These are phyloP conservation scores for Willowsia nigromaculata DNA, from an alignment of 2,888 invertebrate species.

Conservation along the genomic window DNA sequence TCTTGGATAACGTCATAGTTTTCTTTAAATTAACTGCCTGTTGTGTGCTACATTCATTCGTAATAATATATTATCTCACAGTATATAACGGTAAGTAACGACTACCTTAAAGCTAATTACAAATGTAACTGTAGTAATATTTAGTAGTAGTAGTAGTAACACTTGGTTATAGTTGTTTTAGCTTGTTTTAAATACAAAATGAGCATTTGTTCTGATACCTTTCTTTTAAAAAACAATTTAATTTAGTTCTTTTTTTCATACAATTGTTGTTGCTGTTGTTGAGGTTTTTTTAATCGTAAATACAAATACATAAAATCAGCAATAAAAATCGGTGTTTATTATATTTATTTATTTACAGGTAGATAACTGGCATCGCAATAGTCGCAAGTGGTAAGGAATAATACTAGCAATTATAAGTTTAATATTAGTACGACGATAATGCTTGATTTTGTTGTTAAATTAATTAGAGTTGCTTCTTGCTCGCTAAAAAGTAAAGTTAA, in stretches of 20 bases:
- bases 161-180: slow-evolving; percentile 28
- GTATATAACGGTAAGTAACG: background rate
- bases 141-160: slow-evolving; percentile 34
- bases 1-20: background rate
- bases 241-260: background rate
- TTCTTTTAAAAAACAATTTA: background rate
- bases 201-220: slow-evolving; percentile 70
- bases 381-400: background rate
- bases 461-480: background rate
- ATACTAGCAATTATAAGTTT: background rate
- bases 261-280: background rate
- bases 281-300: background rate
- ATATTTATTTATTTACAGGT: background rate
- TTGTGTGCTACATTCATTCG: slow-evolving; percentile 25
- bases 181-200: slow-evolving; percentile 61
- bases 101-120: background rate
- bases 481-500: background rate
- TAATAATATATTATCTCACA: background rate
- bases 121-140: background rate
- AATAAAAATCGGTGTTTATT: background rate
- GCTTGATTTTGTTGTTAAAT: background rate
- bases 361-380: background rate
- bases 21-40: background rate
- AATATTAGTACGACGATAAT: background rate
- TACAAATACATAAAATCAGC: slow-evolving; percentile 15